phyloP scores from a whole-genome alignment of 2,888 invertebrate genomes.

The Fragum whitleyi region DNA sequence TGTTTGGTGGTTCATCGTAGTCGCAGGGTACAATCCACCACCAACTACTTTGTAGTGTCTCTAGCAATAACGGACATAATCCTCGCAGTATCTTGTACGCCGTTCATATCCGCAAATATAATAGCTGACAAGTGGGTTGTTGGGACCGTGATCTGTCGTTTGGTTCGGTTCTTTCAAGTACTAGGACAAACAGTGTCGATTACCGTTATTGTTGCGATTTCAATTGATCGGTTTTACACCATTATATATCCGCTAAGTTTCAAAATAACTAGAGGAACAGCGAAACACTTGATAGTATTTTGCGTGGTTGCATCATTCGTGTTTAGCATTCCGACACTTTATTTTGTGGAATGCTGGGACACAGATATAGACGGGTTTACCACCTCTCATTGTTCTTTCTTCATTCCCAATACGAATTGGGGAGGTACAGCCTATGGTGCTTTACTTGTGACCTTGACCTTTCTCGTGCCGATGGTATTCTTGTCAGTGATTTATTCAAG shows the following conservation, averaged over 20 bases:
- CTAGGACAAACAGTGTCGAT: slow-evolving; percentile 70
- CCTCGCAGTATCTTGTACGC: slow-evolving; percentile 71
- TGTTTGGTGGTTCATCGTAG: slow-evolving; percentile 82
- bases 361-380: slow-evolving; percentile 16
- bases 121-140: slow-evolving; percentile 73
- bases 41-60: slow-evolving; percentile 83
- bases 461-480: slow-evolving; percentile 71
- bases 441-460: slow-evolving; percentile 67
- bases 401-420: slow-evolving; percentile 65
- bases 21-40: slow-evolving; percentile 84
- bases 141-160: slow-evolving; percentile 76
- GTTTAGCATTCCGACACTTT: slow-evolving; percentile 73
- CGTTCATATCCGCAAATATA: slow-evolving; percentile 73
- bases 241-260: slow-evolving; percentile 84
- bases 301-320: slow-evolving; percentile 72
- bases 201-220: slow-evolving; percentile 78
- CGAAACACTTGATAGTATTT: slow-evolving; percentile 78
- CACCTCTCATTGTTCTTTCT: slow-evolving; percentile 68
- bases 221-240: slow-evolving; percentile 83
- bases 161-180: slow-evolving; percentile 76
- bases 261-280: slow-evolving; percentile 81
- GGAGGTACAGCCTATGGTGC: slow-evolving; percentile 69
- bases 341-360: slow-evolving; percentile 70
- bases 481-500: slow-evolving; percentile 71
- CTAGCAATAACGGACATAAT: slow-evolving; percentile 78